Evolutionary conservation across 2,113 vertebrate species (phyloP).

Genomic region (Paramisgurnus dabryanus): DNA sequence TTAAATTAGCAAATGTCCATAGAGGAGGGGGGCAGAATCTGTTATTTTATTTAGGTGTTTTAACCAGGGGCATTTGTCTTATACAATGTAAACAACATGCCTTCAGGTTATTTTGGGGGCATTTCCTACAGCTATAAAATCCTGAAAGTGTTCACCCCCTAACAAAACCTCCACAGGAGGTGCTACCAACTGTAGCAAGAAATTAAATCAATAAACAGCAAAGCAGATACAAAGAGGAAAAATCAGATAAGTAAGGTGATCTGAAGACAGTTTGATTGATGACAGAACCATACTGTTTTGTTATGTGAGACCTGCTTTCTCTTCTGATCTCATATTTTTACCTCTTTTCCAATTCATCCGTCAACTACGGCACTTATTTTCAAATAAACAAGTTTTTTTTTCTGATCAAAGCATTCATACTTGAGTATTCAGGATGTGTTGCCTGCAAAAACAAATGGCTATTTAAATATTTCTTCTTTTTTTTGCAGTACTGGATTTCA

Average conservation of each 20-base stretch:
- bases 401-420: conserved; percentile 1
- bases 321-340: neutral
- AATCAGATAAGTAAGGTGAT: conserved; percentile 8
- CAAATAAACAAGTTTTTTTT: conserved; percentile 13
- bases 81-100: conserved; percentile 17
- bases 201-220: conserved; percentile 22
- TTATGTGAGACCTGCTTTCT: neutral
- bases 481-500: conserved; percentile 3
- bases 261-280: conserved; percentile 8
- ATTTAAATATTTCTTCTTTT: neutral
- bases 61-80: neutral
- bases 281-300: neutral
- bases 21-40: neutral
- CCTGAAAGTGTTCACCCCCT: neutral
- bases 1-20: too few species aligned
- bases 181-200: conserved; percentile 7
- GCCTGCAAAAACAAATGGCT: conserved; percentile 21
- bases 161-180: neutral
- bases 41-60: neutral
- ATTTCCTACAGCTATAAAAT: neutral
- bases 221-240: neutral
- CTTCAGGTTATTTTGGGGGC: conserved; percentile 35
- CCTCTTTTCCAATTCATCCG: neutral
- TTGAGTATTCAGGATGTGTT: conserved; percentile 18
- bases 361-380: neutral